A percentile compares a stretch with the other conserved stretches of the same genome.
Evolutionary conservation across 2,113 vertebrate species (phyloP).

Genomic region (Butorides virescens): DNA sequence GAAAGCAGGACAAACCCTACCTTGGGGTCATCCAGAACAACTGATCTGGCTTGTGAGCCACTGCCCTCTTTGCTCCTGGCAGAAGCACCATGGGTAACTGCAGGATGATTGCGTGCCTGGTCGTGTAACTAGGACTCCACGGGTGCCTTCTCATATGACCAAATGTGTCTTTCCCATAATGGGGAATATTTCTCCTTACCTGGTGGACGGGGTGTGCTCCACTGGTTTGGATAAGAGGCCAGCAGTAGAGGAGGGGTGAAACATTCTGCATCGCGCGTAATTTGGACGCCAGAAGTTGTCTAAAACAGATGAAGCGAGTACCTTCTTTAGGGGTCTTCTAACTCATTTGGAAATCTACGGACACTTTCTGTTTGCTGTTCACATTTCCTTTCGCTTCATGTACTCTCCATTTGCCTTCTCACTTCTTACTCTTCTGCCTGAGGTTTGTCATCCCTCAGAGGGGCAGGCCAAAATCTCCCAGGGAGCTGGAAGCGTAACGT

Average conservation of each 20-base stretch:
- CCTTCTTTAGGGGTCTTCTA: neutral
- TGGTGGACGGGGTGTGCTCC: neutral
- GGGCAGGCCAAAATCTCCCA: neutral
- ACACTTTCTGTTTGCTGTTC: neutral
- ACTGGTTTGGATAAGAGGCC: neutral
- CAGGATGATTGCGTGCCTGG: neutral
- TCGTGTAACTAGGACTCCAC: neutral
- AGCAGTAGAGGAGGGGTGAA: neutral
- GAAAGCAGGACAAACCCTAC: neutral
- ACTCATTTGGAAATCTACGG: neutral
- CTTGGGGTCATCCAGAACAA: neutral
- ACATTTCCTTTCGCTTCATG: neutral
- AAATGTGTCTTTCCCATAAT: neutral
- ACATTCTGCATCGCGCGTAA: neutral
- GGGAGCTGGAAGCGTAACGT: neutral
- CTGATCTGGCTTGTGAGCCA: neutral
- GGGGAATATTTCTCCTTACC: neutral
- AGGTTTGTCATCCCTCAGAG: neutral
- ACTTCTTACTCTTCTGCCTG: neutral
- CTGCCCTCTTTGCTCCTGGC: neutral
- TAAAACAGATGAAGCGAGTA: neutral
- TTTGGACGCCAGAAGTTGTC: neutral
- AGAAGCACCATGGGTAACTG: neutral
- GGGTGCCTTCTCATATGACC: neutral
- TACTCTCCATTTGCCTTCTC: neutral